These are phyloP conservation scores for Leptopilina myrica DNA, from an alignment of 2,888 invertebrate genomes.

Conservation along the genomic window DNA sequence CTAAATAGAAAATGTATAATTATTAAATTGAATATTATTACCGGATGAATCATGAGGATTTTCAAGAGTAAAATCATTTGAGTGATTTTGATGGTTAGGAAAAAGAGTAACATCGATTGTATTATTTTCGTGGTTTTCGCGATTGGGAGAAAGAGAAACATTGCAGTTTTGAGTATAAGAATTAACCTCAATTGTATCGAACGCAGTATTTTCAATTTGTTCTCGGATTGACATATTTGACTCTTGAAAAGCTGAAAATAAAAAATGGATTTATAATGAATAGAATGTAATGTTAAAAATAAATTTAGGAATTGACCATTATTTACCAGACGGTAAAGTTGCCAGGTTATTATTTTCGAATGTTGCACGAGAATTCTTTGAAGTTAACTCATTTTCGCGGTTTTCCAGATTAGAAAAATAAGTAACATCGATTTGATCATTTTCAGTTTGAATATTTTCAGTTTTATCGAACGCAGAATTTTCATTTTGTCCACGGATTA, in stretches of 20 bases:
- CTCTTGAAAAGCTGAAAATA: no score
- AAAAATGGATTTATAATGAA: no score
- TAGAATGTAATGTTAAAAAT: no score
- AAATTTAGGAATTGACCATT: neutral
- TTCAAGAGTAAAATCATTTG: neutral
- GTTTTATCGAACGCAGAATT: neutral
- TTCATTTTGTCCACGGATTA: neutral
- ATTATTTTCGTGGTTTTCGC: no score
- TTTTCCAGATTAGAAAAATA: neutral
- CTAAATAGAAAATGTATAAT: neutral
- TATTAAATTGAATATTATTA: neutral
- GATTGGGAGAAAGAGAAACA: neutral
- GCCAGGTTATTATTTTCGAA: neutral
- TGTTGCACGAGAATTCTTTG: neutral
- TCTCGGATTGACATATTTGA: neutral
- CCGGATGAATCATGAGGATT: neutral
- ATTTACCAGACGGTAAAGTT: neutral
- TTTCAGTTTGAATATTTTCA: neutral
- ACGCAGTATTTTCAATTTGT: neutral
- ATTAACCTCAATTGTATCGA: neutral
- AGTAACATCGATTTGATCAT: neutral
- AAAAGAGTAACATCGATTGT: neutral
- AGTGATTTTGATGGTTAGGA: neutral
- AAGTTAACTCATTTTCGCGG: neutral
- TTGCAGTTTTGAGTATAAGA: neutral